Evolutionary conservation across 2,113 vertebrate species (phyloP), one percentile per base, ranked within the genome.

Genomic region (Stomatorhinus ivindoensis): DNA sequence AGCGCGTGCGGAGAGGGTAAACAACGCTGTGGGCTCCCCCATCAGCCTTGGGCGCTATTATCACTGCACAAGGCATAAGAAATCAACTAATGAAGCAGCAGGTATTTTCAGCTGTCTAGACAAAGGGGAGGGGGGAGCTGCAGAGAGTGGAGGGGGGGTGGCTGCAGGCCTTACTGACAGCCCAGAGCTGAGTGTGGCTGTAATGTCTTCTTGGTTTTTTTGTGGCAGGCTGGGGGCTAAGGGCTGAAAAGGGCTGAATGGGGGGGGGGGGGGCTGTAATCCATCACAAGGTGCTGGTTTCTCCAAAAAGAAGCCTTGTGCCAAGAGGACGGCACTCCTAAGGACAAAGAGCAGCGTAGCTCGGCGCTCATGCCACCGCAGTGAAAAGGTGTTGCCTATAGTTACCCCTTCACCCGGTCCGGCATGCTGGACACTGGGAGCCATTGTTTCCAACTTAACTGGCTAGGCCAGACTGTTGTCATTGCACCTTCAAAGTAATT

Each of bases 341-440:
- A 55, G 92, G 93, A 95, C 94, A 95, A 95, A 95, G 95, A 95
- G 94, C 94, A 95, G 94, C 94, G 95, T 94, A 95, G 94, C 94
- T 93, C 94, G 92, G 93, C 94, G 94, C 95, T 95, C 94, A 95
- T 94, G 94, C 92, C 94, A 95, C 92, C 92, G 92, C 92, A 91
- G 93, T 95, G 94, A 95, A 95, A 95, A 95, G 94, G 94, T 95
- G 95, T 95, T 91, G 90, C 90, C 91, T 89, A 90, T 90, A 89
- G 91, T 91, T 90, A 91, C 90, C 83, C 83, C 87, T 61, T 88
- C 80, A 91, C 93, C 94, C 93, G 91, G 91, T 93, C 92, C 90
- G 42, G 91, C 88, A 91, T 90, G 51, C 85, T 73, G 69, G 90
- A 89, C 90, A 89, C 83, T 65, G 76, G 44, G 51, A 51, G 46